phyloP scores from a whole-genome alignment of 2,113 vertebrate genomes.

The Ailuropoda melanoleuca region DNA sequence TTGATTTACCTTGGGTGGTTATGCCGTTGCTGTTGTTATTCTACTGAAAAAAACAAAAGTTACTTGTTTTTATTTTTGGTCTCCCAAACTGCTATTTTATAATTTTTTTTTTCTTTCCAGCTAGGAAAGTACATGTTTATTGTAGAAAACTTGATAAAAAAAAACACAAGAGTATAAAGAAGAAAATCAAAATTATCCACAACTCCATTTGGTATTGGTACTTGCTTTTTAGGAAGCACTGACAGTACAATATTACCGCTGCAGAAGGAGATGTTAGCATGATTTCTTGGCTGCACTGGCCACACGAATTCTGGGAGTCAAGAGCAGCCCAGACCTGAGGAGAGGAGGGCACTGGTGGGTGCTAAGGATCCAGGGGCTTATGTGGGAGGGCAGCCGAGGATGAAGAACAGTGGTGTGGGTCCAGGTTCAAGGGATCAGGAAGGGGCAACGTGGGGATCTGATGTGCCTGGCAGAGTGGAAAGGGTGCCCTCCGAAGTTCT shows the following conservation, averaged over 20 bases:
- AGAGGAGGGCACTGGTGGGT: background rate
- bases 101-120: background rate
- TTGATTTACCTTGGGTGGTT: background rate
- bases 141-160: background rate
- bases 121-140: background rate
- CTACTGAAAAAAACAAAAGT: background rate
- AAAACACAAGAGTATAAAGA: background rate
- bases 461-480: background rate
- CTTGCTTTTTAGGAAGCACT: background rate
- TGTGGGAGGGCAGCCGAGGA: background rate
- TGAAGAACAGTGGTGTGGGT: background rate
- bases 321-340: background rate
- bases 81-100: background rate
- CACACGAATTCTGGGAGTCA: background rate
- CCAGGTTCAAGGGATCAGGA: background rate
- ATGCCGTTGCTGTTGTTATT: background rate
- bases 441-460: background rate
- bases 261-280: background rate
- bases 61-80: background rate
- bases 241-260: background rate
- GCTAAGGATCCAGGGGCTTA: background rate
- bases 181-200: background rate
- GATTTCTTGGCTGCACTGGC: background rate
- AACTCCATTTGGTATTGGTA: background rate
- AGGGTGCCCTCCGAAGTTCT: accelerated